A percentile compares a stretch with the other conserved stretches of the same genome.
These are phyloP conservation scores for Leptonema lineaticorne DNA, from an alignment of 1,140 invertebrate genomes.

Conservation along the genomic window DNA sequence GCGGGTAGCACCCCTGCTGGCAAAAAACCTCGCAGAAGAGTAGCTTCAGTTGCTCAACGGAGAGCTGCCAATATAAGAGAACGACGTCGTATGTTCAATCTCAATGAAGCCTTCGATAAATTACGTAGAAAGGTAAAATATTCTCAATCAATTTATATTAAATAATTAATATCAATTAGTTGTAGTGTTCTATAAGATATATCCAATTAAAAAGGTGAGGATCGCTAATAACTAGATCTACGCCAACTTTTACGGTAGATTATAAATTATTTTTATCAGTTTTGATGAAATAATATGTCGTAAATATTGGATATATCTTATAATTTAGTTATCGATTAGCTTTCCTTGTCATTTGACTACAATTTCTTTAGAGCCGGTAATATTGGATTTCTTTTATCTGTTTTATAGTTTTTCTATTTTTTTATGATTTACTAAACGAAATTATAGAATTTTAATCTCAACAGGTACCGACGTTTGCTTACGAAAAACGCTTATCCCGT, in stretches of 20 bases:
- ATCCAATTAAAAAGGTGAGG: not conserved
- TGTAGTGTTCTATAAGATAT: not conserved
- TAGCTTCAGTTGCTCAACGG: constrained; percentile 86
- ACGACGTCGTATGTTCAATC: constrained; percentile 92
- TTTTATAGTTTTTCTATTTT: too few species aligned
- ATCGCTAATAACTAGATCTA: not conserved
- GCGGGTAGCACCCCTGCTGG: constrained; percentile 45
- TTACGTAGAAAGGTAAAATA: constrained; percentile 73
- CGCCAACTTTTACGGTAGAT: not conserved
- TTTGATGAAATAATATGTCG: not conserved
- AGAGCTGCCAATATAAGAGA: constrained; percentile 94
- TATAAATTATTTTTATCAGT: not conserved
- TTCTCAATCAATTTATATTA: not conserved
- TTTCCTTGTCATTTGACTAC: not conserved
- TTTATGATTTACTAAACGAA: not conserved
- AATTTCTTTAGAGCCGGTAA: not conserved
- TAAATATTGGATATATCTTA: too few species aligned
- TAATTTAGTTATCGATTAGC: too few species aligned
- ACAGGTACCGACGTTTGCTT: constrained; percentile 96
- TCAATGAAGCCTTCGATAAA: constrained; percentile 97
- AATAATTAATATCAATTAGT: not conserved
- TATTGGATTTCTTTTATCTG: too few species aligned
- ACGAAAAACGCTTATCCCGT: constrained; percentile 95
- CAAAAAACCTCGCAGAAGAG: constrained; percentile 82
- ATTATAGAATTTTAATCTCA: constrained; percentile 32